Evolutionary conservation across 2,888 invertebrate species (phyloP).

Genomic region (Sinhomidia bicolor): DNA sequence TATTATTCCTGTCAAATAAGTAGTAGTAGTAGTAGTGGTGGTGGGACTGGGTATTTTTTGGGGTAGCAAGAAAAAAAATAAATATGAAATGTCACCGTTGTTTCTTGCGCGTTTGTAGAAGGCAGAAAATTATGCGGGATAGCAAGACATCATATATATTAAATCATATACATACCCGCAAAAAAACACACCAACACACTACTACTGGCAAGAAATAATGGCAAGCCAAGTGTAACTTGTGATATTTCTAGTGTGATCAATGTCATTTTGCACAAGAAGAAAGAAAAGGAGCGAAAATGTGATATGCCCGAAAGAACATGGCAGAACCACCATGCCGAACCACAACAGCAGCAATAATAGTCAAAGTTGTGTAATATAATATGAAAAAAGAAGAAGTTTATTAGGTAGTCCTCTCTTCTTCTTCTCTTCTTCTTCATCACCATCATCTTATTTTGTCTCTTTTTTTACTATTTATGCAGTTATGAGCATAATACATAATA

Average conservation of each 20-base stretch:
- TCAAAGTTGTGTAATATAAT: constrained; percentile 25
- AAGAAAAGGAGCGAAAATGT: constrained; percentile 40
- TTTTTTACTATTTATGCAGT: background rate
- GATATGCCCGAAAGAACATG: constrained; percentile 42
- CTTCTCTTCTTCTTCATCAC: background rate
- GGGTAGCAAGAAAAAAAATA: constrained; percentile 51
- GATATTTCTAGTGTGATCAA: constrained; percentile 60
- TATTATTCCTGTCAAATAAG: constrained; percentile 53
- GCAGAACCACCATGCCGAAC: constrained; percentile 11
- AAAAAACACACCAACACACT: background rate
- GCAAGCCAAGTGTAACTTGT: constrained; percentile 63
- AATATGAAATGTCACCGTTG: constrained; percentile 63
- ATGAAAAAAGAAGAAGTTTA: constrained; percentile 42
- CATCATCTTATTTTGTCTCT: background rate
- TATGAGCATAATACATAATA: constrained; percentile 1
- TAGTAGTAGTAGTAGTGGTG: background rate
- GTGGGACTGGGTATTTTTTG: background rate
- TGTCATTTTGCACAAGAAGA: constrained; percentile 48
- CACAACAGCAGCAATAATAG: constrained; percentile 12
- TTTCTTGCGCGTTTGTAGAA: background rate
- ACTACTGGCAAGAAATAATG: background rate
- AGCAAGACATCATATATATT: background rate
- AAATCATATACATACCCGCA: background rate
- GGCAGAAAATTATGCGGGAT: background rate
- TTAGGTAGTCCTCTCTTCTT: constrained; percentile 28